Evolutionary conservation across 2,888 invertebrate species (phyloP), one percentile per base, ranked within the genome.

Genomic region (Eristalinus aeneus): DNA sequence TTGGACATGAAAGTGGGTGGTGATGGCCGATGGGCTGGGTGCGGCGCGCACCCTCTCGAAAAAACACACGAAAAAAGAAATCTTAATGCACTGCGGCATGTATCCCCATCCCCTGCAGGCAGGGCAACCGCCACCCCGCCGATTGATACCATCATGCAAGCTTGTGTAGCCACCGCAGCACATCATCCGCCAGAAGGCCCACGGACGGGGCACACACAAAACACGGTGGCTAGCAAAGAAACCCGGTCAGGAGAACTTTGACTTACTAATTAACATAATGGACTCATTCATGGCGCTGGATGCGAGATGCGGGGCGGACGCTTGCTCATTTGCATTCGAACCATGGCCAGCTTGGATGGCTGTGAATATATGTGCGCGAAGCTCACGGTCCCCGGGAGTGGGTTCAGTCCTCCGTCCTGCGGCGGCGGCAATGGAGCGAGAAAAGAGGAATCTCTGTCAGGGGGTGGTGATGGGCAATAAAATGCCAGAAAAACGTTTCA

Each of bases 251-350:
- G 72, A 53, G 79, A 68, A 86, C 69, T 86, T 78, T 86, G 71
- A 82, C 77, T 82, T 77, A 74, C 86, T 86, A 82, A 86, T 86
- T 82, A 86, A 86, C 86, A 86, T 86, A 86, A 86, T 86, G 86
- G 86, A 82, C 63, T 85, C 76, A 76, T 76, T 76, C 76, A 76
- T 76, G 68, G 54, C 61, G 56, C 46, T 53, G 61, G 63, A 71
- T 75, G 27, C 5, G 68, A 67, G 80, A 72, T 53, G 46, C 63
- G 73, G 39, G 39, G 63, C 39, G 53, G 68, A 27, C 63, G 63
- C 36, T 64, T 81, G 85, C 83, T 83, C 83, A 85, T 85, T 85
- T 85, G 76, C 71, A 85, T 81, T 81, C 76, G 68, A 76, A 68
- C 46, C 76, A 72, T 58, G 84, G 34, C 74, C 75, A n/a, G 46